phyloP scores from a whole-genome alignment of 35 echinoderm and acorn worm species.

The Apostichopus parvimensis region DNA sequence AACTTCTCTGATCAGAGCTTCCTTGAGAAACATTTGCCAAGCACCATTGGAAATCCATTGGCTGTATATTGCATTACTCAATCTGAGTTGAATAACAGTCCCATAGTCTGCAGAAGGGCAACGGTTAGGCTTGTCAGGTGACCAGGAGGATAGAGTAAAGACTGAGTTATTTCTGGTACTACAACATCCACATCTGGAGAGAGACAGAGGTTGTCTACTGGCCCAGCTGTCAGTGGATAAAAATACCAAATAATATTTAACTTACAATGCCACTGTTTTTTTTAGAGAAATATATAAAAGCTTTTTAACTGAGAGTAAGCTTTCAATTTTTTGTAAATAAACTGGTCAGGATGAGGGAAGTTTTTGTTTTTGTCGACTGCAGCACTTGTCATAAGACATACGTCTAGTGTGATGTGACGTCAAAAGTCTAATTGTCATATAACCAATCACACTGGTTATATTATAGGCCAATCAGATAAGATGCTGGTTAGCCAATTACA shows the following conservation, averaged over 20 bases:
- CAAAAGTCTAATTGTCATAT: too few relatives aligned
- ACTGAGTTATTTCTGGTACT: slow-evolving; percentile 29
- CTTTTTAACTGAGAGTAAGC: background rate
- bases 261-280: too few relatives aligned
- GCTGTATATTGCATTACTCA: slow-evolving; percentile 74
- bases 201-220: slow-evolving; percentile 52
- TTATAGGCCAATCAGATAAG: too few relatives aligned
- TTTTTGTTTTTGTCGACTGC: too few relatives aligned
- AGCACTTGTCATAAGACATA: too few relatives aligned
- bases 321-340: too few relatives aligned
- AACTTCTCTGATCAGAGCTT: slow-evolving; percentile 59
- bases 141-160: slow-evolving; percentile 67
- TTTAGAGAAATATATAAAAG: too few relatives aligned
- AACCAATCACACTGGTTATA: too few relatives aligned
- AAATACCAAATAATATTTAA: background rate
- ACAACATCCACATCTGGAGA: slow-evolving; percentile 87
- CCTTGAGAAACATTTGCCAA: slow-evolving; percentile 37
- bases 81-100: slow-evolving; percentile 64
- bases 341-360: too few relatives aligned
- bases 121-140: slow-evolving; percentile 65
- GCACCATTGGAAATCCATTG: slow-evolving; percentile 52
- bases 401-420: too few relatives aligned
- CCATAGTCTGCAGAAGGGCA: slow-evolving; percentile 59
- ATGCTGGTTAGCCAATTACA: too few relatives aligned
- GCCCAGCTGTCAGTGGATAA: background rate